Conservation (phyloP, 2,113 vertebrate species). For the Prietella phreatophila region DNA sequence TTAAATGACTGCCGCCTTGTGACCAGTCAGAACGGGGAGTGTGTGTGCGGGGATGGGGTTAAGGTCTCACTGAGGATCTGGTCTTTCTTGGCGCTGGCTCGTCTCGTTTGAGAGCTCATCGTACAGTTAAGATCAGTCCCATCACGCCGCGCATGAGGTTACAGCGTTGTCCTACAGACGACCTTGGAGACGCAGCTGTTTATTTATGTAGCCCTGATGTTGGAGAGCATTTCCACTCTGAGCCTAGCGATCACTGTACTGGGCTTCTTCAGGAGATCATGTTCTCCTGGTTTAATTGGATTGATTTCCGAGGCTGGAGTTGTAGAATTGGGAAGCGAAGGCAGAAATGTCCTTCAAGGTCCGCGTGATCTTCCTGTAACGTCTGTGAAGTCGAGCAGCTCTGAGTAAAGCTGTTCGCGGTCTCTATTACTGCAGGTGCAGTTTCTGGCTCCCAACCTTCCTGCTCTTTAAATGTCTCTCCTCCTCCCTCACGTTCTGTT, state of each 20-base stretch:
- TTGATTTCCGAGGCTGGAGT: no score
- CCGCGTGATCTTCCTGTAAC: not conserved
- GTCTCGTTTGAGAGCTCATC: not conserved
- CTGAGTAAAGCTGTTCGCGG: conserved; percentile 23
- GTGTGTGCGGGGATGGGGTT: not conserved
- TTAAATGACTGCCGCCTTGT: not conserved
- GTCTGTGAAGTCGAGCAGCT: conserved; percentile 31
- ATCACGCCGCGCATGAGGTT: not conserved
- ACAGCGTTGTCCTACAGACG: not conserved
- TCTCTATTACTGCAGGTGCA: not conserved
- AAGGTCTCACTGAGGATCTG: not conserved
- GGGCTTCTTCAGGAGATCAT: not conserved
- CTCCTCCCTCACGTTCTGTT: not conserved
- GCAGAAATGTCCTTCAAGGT: conserved; percentile 1
- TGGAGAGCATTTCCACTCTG: conserved; percentile 23
- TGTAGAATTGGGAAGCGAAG: not conserved
- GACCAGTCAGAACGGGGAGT: not conserved
- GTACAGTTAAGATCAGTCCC: not conserved
- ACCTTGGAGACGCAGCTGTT: conserved; percentile 22
- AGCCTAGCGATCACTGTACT: not conserved
- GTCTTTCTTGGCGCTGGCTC: not conserved
- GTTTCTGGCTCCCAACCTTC: not conserved
- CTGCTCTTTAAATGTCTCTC: not conserved
- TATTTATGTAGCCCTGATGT: conserved; percentile 40
- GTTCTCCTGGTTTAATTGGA: no score